Conservation (phyloP, 2,797 vertebrate genomes). For the Glossophaga mutica region DNA sequence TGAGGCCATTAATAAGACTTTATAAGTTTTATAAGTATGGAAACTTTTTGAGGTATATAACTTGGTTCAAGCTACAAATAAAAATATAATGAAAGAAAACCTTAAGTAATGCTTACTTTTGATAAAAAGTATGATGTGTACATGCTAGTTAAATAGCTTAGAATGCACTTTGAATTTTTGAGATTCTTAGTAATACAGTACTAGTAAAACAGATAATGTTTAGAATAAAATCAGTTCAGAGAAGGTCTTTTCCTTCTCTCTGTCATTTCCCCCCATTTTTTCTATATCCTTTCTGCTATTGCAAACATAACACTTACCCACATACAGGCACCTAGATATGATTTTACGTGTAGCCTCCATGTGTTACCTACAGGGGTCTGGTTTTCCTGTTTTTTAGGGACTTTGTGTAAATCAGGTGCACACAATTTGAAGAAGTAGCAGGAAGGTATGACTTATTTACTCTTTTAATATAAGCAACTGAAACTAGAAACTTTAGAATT, state of each 20-base stretch:
- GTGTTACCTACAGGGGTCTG: not conserved
- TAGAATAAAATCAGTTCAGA: not conserved
- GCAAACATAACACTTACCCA: slow-evolving; percentile 2
- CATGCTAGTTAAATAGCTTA: slow-evolving; percentile 31
- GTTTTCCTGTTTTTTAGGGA: slow-evolving; percentile 67
- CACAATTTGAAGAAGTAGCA: slow-evolving; percentile 19
- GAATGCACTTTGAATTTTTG: slow-evolving; percentile 48
- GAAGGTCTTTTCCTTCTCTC: not conserved
- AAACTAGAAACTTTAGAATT: slow-evolving; percentile 41
- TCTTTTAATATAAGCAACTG: not conserved
- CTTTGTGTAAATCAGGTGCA: slow-evolving; percentile 34
- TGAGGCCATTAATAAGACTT: slow-evolving; percentile 83
- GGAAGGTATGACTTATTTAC: not conserved
- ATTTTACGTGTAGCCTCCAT: not conserved
- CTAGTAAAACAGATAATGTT: slow-evolving; percentile 37
- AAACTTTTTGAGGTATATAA: slow-evolving; percentile 77
- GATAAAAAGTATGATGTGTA: slow-evolving; percentile 36
- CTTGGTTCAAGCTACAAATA: slow-evolving; percentile 60
- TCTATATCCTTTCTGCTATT: not conserved
- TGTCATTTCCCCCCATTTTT: not conserved
- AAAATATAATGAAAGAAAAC: slow-evolving; percentile 49
- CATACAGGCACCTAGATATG: not conserved
- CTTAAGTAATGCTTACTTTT: slow-evolving; percentile 60
- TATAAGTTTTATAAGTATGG: slow-evolving; percentile 81
- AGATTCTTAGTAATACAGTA: slow-evolving; percentile 40